Base-by-base conservation (phyloP, 2,113 vertebrate species). In the Triplophysa siluroides region DNA sequence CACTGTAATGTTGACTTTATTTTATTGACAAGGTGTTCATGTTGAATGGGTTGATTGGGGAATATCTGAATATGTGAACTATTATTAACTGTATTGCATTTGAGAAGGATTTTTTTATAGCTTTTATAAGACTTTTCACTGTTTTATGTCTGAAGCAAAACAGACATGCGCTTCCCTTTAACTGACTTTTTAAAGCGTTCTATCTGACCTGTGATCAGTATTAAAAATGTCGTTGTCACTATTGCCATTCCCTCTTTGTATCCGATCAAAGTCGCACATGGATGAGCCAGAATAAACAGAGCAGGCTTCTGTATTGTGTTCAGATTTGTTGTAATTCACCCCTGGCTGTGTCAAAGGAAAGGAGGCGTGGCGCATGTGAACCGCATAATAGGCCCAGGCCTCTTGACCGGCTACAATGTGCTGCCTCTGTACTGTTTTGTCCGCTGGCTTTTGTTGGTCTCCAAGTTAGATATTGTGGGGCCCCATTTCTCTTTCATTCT, bases 341-440 rank as follows among this genome's bases (percentile, higher is more conserved):
- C 62, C 54, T 63, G 58, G 47, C 8, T 63, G 50, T 65, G 56
- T 75, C 14, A 62, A 63, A 67, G 38, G 52, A 60, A 41, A 76
- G 79, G 56, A 84, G 79, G 75, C 41, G 69, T 60, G 76, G 77
- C 56, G 0, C 76, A 43, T n/a, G 23, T 24, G 54, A 65, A 75
- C 63, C 60, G 45, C 68, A 70, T 74, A 7, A 64, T 69, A 68
- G 43, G 21, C 66, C 10, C 8, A 12, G n/a, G 73, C 16, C 72
- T 54, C 2, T 65, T 43, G 38, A 62, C 60, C 47, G 38, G 2
- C 6, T 50, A 50, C 67, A 67, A 73, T 68, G 68, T 81, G 83
- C 29, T 69, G 33, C 81, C 38, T 50, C 41, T 47, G 23, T 23
- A 50, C 45, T n/a, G 62, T 65, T 75, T 61, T 74, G 56, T 19